These are phyloP conservation scores for Prosopocoilus inquinatus DNA, from an alignment of 2,888 invertebrate species.

Conservation along the genomic window DNA sequence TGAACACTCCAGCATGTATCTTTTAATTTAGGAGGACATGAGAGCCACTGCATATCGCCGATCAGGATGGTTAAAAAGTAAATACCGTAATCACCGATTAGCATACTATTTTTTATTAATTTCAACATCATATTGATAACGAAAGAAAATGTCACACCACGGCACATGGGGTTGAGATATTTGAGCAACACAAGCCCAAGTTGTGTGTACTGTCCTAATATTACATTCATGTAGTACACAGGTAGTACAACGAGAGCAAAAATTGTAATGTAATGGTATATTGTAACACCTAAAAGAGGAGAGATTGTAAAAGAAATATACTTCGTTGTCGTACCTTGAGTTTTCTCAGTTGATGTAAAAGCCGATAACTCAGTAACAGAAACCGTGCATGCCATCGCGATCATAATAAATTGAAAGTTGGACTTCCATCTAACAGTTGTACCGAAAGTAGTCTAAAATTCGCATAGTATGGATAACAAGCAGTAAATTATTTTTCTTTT, in stretches of 20 bases:
- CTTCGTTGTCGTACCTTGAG: background rate
- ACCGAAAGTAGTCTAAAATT: too few species aligned
- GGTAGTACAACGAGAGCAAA: constrained; percentile 25
- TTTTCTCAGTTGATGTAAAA: constrained; percentile 1
- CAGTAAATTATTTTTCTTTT: too few species aligned
- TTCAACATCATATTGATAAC: constrained; percentile 20
- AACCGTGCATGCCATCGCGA: constrained; percentile 11
- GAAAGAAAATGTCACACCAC: constrained; percentile 26
- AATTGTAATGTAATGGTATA: constrained; percentile 17
- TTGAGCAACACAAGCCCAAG: constrained; percentile 23
- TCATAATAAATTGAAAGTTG: constrained; percentile 10
- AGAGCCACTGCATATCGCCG: constrained; percentile 23
- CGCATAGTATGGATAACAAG: too few species aligned
- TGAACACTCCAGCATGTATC: background rate
- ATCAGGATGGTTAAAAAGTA: constrained; percentile 25
- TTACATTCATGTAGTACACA: constrained; percentile 26
- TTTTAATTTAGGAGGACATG: constrained; percentile 13
- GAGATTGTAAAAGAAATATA: background rate
- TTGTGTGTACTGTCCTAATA: constrained; percentile 31
- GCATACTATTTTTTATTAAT: constrained; percentile 16
- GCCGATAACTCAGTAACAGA: constrained; percentile 8
- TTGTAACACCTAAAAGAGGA: constrained; percentile 14
- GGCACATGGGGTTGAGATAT: constrained; percentile 26
- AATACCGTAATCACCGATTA: constrained; percentile 23
- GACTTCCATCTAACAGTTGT: constrained; percentile 8